Base-by-base conservation (phyloP, 2,797 vertebrate genomes). In the Choloepus didactylus region DNA sequence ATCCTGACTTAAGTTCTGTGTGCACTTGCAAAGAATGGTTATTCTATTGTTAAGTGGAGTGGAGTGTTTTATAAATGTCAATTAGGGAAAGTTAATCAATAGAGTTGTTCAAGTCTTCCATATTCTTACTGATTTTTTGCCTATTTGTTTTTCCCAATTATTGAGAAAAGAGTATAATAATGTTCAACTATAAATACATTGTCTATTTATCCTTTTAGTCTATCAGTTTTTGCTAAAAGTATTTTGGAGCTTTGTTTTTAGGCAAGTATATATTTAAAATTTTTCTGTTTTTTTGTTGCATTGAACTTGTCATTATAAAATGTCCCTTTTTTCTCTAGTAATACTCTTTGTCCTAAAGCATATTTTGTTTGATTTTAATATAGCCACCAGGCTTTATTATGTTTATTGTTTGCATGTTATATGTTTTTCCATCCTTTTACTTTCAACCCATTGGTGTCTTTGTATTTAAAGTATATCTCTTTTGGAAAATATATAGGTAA, bases 311-410 rank as follows among this genome's bases (percentile, higher is more conserved):
- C 35, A 35, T 35, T 35, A 38, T 64, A 23, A 87, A 35, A 64
- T 51, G 23, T 64, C 59, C 62, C 15, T 35, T 35, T 38, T 62
- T 21, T 76, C 72, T 64, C 59, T 38, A 73, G 46, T 84, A 54
- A 84, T 91, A n/a, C 38, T 91, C 54, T n/a, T 64, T 75, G n/a
- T 56, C 46, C 66, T 25, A 92, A 66, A 76, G 49, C 19, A 75
- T 75, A 49, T 49, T 75, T 62, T 75, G 49, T 75, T 73, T 75
- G 9, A 9, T 75, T 9, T 60, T 87, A 62, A 49, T 27, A 49
- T 62, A 49, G 41, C 15, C 41, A 44, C 41, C 6, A 44, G 41
- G 41, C 41, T 44, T 44, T 44, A 6, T 44, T 44, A 44, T 44
- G 41, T 44, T 75, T 87, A 49, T 51, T 49, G 35, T 62, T 87